A percentile compares a stretch with the other conserved stretches of the same genome.
Evolutionary conservation across 2,888 invertebrate genomes (phyloP).

Genomic region (Nebria salina): DNA sequence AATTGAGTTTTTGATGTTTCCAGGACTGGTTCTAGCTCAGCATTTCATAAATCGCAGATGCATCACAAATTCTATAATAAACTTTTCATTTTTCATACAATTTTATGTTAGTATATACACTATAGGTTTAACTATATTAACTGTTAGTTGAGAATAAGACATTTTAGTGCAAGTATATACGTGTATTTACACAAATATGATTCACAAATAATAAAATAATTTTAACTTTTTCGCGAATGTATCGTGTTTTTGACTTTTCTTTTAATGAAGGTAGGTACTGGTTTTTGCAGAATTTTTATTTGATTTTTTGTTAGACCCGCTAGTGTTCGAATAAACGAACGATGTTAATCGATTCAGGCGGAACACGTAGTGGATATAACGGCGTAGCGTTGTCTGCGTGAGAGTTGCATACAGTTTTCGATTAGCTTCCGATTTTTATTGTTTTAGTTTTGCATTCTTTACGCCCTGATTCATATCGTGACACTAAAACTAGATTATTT

Average conservation of each 20-base stretch:
- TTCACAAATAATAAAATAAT: background rate
- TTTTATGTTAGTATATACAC: no score
- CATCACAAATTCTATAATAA: no score
- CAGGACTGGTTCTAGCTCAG: background rate
- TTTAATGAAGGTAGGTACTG: background rate
- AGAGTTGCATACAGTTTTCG: background rate
- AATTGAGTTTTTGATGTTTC: background rate
- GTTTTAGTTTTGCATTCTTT: constrained; percentile 11
- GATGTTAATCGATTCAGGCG: background rate
- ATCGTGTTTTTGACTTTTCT: background rate
- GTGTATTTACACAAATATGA: no score
- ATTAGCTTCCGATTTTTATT: constrained; percentile 8
- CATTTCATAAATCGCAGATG: background rate
- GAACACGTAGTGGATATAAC: background rate
- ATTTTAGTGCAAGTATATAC: no score
- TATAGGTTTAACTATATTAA: no score
- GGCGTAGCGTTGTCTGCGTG: background rate
- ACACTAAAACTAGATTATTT: constrained; percentile 8
- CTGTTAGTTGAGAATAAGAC: no score
- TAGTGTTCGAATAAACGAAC: background rate
- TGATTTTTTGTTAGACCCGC: background rate
- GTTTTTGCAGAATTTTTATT: background rate
- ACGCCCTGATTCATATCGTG: constrained; percentile 12
- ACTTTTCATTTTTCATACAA: no score
- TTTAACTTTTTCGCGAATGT: background rate